These are phyloP conservation scores for Trichomalopsis sarcophagae DNA, from an alignment of 1,140 invertebrate genomes.

Conservation along the genomic window DNA sequence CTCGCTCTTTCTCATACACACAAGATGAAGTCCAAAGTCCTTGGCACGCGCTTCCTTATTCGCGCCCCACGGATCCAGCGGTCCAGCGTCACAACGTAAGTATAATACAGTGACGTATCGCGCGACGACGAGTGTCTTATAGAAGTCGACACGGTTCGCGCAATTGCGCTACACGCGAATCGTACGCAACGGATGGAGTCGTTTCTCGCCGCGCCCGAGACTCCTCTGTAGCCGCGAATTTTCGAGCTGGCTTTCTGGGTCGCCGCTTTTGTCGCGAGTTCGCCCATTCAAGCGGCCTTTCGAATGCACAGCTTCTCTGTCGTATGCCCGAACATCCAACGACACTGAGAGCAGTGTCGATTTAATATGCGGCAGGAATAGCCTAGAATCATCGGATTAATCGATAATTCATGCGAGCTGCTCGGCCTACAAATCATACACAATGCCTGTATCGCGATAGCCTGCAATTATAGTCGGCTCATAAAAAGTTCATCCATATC, in stretches of 20 bases:
- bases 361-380: neutral
- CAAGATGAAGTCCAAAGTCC: neutral
- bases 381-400: neutral
- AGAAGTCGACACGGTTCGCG: neutral
- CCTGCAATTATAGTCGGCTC: neutral
- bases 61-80: neutral
- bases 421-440: neutral
- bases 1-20: no score
- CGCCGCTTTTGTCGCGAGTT: neutral
- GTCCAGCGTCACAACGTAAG: neutral
- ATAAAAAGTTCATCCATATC: neutral
- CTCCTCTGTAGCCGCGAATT: neutral
- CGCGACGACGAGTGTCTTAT: neutral
- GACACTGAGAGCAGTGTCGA: no score
- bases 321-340: neutral
- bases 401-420: neutral
- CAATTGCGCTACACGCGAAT: constrained; percentile 37
- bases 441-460: neutral
- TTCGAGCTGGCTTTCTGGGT: neutral
- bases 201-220: constrained; percentile 18
- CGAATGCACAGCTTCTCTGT: neutral
- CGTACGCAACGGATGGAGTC: constrained; percentile 32
- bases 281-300: neutral
- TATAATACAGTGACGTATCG: neutral
- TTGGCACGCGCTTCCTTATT: constrained; percentile 36